These are phyloP conservation scores for Sebastes minor DNA, from an alignment of 2,797 vertebrate species.

Conservation along the genomic window DNA sequence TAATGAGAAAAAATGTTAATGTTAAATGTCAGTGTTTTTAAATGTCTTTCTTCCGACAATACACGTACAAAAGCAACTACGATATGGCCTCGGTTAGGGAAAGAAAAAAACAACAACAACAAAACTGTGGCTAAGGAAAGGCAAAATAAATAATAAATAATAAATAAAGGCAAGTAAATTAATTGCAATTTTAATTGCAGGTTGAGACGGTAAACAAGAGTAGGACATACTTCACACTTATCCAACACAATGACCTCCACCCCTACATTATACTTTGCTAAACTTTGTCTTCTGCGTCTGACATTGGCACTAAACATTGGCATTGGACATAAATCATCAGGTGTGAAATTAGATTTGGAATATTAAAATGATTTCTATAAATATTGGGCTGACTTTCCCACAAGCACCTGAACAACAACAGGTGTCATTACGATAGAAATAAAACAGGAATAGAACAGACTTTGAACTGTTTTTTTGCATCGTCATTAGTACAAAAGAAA, in stretches of 20 bases:
- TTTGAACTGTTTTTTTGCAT: no score
- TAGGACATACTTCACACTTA: neutral
- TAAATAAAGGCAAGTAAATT: neutral
- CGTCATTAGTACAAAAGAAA: no score
- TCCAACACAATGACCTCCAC: neutral
- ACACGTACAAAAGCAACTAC: neutral
- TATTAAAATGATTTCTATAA: neutral
- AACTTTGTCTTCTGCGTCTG: neutral
- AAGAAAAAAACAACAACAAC: neutral
- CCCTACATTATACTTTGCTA: neutral
- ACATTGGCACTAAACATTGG: neutral
- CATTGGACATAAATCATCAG: neutral
- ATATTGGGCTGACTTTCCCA: neutral
- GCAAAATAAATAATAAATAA: neutral
- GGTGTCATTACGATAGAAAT: neutral
- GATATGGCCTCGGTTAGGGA: neutral
- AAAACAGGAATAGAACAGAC: no score
- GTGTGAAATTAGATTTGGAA: neutral
- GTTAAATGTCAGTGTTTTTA: neutral
- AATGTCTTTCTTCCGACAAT: neutral
- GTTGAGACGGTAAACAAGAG: neutral
- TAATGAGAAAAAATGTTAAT: neutral
- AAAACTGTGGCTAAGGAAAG: neutral
- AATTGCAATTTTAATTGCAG: neutral
- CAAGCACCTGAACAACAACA: neutral